Base-by-base conservation (phyloP, 1,140 invertebrate species). In the Akabosia matsudoensis region DNA sequence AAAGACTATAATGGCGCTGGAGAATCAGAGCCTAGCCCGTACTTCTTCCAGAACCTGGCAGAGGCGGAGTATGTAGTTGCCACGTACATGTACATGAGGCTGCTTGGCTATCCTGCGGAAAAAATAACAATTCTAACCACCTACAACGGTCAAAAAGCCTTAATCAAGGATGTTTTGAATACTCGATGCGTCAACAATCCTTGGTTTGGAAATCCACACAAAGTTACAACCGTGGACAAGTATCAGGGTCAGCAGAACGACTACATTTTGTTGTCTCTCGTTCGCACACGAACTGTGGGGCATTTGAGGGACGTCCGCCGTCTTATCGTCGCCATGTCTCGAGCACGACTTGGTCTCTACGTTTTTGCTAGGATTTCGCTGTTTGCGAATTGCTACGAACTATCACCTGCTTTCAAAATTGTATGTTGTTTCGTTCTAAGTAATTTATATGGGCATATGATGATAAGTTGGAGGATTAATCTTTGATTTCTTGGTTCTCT, bases 181-280 rank as follows among this genome's bases (percentile, higher is more conserved):
- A 93, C 94, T 67, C 88, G 97, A 77, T 99, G 97, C 86, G 94
- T 93, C 0, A 91, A 92, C 64, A 99, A 99, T 88, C 95, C 97
- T 0, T 87, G 99, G n/a, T 97, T 99, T 83, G 97, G 97, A 10
- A 86, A 90, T 80, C 97, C 98, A 0, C 91, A 94, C 81, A 99
- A 98, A 88, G 87, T 92, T 31, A 93, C 93, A 0, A 99, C 98
- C 7, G 98, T 99, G 14, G 98, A 99, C 85, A 98, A 99, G 83
- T 99, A 97, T 84, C 98, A 99, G 84, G 98, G 98, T 76, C 97
- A 99, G 83, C 98, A 99, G 85, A 99, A 99, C 85, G 97, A 99
- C 85, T 98, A 96, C 82, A 97, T 99, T 73, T 87, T 99, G 2
- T 86, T 99, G 0, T 99, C 97, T 0, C 85, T 99, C 18, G 98